Conservation (phyloP, 1,140 invertebrate genomes). For the Sarcophaga peregrina region DNA sequence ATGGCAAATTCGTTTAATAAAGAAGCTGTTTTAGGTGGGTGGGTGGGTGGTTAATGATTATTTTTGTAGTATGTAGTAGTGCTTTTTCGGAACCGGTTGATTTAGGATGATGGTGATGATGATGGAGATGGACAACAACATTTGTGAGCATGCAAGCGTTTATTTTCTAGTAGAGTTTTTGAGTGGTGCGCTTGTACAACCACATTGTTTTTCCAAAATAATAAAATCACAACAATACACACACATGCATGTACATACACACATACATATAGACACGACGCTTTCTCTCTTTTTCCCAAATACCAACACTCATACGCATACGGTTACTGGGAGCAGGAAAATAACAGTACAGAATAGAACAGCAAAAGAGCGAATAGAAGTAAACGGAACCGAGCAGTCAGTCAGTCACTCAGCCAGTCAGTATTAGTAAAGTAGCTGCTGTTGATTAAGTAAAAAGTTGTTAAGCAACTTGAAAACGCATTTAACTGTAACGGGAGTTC, state of each 20-base stretch:
- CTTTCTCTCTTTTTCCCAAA: no score
- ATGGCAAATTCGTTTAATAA: not conserved
- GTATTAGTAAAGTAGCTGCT: conserved; percentile 35
- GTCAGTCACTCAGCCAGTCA: not conserved
- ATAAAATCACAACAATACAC: not conserved
- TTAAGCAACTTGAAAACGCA: not conserved
- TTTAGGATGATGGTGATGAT: not conserved
- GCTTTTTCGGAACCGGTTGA: not conserved
- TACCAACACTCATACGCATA: no score
- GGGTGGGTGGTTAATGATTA: not conserved
- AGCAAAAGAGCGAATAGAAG: not conserved
- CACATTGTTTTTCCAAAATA: conserved; percentile 1
- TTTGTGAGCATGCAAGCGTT: not conserved
- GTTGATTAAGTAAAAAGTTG: conserved; percentile 37
- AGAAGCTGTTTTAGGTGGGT: not conserved
- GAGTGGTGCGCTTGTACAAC: conserved; percentile 25
- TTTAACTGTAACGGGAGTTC: not conserved
- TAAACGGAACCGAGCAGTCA: not conserved
- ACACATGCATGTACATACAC: not conserved
- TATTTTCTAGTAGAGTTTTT: not conserved
- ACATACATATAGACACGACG: not conserved
- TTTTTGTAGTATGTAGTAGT: not conserved
- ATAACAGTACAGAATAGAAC: not conserved
- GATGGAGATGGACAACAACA: not conserved
- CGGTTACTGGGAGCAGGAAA: not conserved